Percentiles rank a stretch among this genome's conserved stretches.
These are phyloP conservation scores for Atrichornis clamosus DNA, from an alignment of 2,113 vertebrate species.

Conservation along the genomic window DNA sequence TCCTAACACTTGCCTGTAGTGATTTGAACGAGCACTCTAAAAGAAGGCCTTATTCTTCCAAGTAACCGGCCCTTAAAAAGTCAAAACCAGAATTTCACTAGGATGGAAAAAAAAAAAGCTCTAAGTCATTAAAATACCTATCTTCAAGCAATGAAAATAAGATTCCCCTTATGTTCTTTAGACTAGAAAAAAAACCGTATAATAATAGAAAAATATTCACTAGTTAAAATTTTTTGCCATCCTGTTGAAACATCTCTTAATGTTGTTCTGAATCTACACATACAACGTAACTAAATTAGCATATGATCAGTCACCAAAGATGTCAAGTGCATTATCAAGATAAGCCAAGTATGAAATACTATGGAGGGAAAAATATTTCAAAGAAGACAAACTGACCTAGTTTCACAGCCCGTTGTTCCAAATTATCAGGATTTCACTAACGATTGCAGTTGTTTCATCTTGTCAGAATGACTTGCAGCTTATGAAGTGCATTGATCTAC, in stretches of 20 bases:
- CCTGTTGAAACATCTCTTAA: neutral
- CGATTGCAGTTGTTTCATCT: constrained; percentile 64
- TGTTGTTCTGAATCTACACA: neutral
- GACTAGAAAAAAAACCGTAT: neutral
- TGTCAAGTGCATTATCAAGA: constrained; percentile 32
- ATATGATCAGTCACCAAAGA: constrained; percentile 48
- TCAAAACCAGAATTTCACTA: neutral
- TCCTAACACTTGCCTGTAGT: neutral
- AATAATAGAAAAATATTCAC: neutral
- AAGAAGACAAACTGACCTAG: constrained; percentile 64
- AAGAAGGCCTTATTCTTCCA: neutral
- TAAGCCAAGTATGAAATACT: constrained; percentile 52
- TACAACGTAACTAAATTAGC: constrained; percentile 17
- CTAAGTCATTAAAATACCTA: neutral
- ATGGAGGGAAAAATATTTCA: constrained; percentile 24
- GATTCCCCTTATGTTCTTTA: neutral
- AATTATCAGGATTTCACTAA: constrained; percentile 65
- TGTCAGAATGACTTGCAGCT: constrained; percentile 62
- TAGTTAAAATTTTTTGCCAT: neutral
- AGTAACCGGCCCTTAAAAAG: neutral
- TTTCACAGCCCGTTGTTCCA: constrained; percentile 57
- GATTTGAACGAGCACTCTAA: neutral
- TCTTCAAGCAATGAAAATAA: neutral
- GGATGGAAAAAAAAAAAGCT: neutral
- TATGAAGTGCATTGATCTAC: constrained; percentile 64